Conservation (phyloP, 2,113 vertebrate genomes). For the Rousettus leschenaultii region DNA sequence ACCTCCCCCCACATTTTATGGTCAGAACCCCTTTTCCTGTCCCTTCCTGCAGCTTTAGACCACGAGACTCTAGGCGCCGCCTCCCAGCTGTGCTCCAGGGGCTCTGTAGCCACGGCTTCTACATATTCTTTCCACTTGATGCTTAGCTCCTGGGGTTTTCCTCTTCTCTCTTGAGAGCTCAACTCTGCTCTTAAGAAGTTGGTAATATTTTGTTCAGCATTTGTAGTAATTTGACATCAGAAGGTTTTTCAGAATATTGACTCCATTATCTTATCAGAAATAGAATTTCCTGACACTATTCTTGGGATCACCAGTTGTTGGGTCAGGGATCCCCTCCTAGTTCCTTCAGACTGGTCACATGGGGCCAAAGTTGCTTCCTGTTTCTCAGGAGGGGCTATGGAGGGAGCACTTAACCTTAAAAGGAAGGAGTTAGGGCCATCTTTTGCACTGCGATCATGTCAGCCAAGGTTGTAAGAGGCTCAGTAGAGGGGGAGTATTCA, state of each 20-base stretch:
- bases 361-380: neutral
- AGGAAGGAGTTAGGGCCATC: neutral
- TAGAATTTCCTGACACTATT: neutral
- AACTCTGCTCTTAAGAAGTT: neutral
- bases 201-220: constrained; percentile 14
- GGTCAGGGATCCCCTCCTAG: neutral
- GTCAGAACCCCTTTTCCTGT: neutral
- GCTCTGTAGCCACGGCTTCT: neutral
- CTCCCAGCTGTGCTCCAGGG: neutral
- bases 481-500: neutral
- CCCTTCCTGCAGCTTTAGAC: neutral
- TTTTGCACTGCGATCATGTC: neutral
- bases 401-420: neutral
- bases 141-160: neutral
- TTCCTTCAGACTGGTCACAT: neutral
- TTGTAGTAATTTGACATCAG: neutral
- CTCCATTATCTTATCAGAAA: neutral
- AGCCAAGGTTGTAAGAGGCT: neutral
- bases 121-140: neutral
- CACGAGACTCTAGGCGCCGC: neutral
- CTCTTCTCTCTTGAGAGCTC: neutral
- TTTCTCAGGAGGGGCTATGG: neutral
- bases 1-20: neutral
- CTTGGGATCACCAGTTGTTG: neutral
- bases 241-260: constrained; percentile 2